Evolutionary conservation across 2,797 vertebrate genomes (phyloP), one percentile per base, ranked within the genome.

Genomic region (Alectoris magna): DNA sequence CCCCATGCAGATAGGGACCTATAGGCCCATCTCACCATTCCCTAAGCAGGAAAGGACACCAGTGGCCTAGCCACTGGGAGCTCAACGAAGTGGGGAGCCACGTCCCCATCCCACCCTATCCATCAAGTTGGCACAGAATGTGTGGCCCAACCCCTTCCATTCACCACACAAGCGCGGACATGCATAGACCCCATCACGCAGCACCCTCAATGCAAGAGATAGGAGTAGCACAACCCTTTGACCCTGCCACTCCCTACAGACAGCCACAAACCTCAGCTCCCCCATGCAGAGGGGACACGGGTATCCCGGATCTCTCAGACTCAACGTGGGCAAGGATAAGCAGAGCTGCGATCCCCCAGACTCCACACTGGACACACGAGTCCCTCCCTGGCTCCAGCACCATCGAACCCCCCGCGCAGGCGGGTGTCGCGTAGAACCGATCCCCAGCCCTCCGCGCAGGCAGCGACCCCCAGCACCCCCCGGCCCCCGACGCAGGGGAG

Each of bases 221-320:
- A 14, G 39, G 3, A 36, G 27, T 0, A 46, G 41, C 27, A 3
- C 39, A 10, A 29, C 7, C 11, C 13, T 10, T 27, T 3, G 29
- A 64, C 27, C 5, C 9, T 9, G 31, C 31, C 24, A 48, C 48
- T 16, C 48, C 49, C 12, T 6, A 3, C 59, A 5, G 62, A 55
- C 2, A 9, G 27, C 66, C 10, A 19, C 10, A 0, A 0, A 22
- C 69, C 31, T 22, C 0, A 53, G n/a, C 31, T 29, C 5, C 10
- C 31, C 23, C 21, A 9, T 2, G 7, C 34, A 1, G 11, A 51
- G 7, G 4, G 11, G 34, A 59, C 72, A 62, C 6, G 34, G 4
- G 21, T 24, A 27, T 8, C 46, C 17, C 23, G 4, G 19, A 44
- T 36, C 11, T 19, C 34, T 10, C 55, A 17, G 51, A 53, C 55